Base-by-base conservation (phyloP, 2,113 vertebrate species). In the Galbula dea region DNA sequence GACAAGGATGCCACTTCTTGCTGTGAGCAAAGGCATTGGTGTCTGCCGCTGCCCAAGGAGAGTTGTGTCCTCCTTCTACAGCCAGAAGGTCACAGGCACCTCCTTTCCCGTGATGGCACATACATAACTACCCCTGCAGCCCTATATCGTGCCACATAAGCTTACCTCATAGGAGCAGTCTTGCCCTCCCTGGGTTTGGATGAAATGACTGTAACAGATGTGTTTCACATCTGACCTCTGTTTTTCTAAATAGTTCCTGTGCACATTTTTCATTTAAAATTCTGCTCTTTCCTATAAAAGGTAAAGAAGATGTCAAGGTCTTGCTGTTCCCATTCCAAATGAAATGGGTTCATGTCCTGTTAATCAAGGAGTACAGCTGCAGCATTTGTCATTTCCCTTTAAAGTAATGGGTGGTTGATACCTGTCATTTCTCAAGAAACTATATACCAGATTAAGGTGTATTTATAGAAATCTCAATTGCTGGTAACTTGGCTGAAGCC, bases 251-350 rank as follows among this genome's bases (percentile, higher is more conserved):
- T 4, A 83, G 72, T 68, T 83, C 43, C 67, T 51, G 37, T 59
- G 57, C 76, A 83, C 67, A 12, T 63, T 86, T 90, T 86, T 67
- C 32, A 94, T 93, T 91, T 80, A 77, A 89, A 94, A 94, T 94
- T 90, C 84, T 69, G 36, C 81, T 94, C 83, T 92, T 92, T 76
- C 62, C 80, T 90, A 71, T 89, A 72, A 76, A 94, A 93, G 85
- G 94, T 86, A 91, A 96, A 95, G 95, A 96, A 90, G 95, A 94
- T 95, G 95, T 95, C 95, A 96, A 91, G 94, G 96, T 94, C 95
- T 73, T 68, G 39, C 93, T 95, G 93, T 96, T 89, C 59, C 86
- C 61, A 88, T 95, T 96, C 94, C 96, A 94, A 90, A 91, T 94
- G 86, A 93, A 96, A 96, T 94, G 84, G 94, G 87, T 94, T 95